Evolutionary conservation across 2,797 vertebrate genomes (phyloP).

Genomic region (Semotilus atromaculatus): DNA sequence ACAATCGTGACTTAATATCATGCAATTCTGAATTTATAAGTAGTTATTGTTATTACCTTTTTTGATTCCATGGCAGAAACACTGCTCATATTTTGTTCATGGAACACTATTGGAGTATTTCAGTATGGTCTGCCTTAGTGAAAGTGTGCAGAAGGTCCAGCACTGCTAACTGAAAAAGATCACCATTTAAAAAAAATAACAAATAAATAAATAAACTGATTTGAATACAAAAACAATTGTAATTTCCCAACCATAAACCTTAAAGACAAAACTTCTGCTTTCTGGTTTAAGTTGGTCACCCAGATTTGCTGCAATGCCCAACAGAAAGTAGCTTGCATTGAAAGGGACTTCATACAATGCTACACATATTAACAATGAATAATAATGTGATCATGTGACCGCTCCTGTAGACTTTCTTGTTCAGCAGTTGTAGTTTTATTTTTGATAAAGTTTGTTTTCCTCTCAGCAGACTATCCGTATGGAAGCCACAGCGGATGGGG

Average conservation of each 20-base stretch:
- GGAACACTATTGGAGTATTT: not conserved
- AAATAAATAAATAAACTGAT: too few species aligned
- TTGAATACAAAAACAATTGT: too few species aligned
- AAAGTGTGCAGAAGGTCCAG: not conserved
- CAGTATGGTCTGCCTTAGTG: not conserved
- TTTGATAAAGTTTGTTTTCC: constrained; percentile 33
- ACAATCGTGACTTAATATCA: too few species aligned
- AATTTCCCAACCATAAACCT: too few species aligned
- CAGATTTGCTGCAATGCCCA: not conserved
- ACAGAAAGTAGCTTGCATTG: not conserved
- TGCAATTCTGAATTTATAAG: too few species aligned
- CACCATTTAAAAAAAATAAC: too few species aligned
- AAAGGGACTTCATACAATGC: not conserved
- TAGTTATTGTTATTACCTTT: too few species aligned
- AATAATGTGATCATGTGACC: not conserved
- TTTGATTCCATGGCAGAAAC: too few species aligned
- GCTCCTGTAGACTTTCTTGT: not conserved
- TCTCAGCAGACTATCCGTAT: constrained; percentile 86
- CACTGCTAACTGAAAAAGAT: not conserved
- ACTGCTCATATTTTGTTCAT: not conserved
- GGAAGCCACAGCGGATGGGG: constrained; percentile 90
- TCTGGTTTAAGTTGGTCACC: too few species aligned
- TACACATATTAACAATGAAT: not conserved
- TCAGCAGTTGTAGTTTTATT: not conserved
- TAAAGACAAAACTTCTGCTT: too few species aligned